Base-by-base conservation (phyloP, 2,888 invertebrate species). In the Alsophila aescularia region DNA sequence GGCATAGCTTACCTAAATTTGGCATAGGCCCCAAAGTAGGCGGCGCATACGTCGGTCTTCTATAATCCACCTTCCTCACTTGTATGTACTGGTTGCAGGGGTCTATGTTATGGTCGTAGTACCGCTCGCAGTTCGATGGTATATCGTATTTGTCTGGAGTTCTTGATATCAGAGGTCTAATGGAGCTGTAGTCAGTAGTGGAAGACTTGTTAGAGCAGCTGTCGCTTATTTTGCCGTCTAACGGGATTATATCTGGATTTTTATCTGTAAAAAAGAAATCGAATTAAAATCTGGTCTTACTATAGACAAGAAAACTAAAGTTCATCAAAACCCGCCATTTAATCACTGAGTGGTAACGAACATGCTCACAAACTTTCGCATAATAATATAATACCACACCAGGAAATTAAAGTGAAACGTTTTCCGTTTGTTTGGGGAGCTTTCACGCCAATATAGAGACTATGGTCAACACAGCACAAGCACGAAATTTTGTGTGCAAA, bases 211-310 rank as follows among this genome's bases (percentile, higher is more conserved):
- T 89, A 0, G 90, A 90, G 48, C 89, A 89, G 56, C 78, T 90
- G 69, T 92, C 91, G 44, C 85, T 89, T 67, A 89, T 84, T 81
- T 92, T 92, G 0, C 90, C 89, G 61, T 92, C 91, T 36, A 92
- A 62, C 0, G 91, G 90, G 62, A 92, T 91, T 54, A 91, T 92
- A 65, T 92, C 92, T 0, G 92, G 92, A 58, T 92, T 92, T 77
- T 92, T 92, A 57, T 92, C 92, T 90, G 85, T 2, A 78, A 77
- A 57, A 57, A 50, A 29, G 5, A 27, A 27, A 8, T 9, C n/a
- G n/a, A n/a, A n/a, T n/a, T n/a, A n/a, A n/a, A n/a, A n/a, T n/a
- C n/a, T n/a, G n/a, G n/a, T n/a, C n/a, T n/a, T n/a, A n/a, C n/a
- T n/a, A n/a, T n/a, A n/a, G n/a, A n/a, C n/a, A n/a, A n/a, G n/a